These are phyloP conservation scores for Phenganax marumi DNA, from an alignment of 92 coral and sea anemone genomes.

Conservation along the genomic window DNA sequence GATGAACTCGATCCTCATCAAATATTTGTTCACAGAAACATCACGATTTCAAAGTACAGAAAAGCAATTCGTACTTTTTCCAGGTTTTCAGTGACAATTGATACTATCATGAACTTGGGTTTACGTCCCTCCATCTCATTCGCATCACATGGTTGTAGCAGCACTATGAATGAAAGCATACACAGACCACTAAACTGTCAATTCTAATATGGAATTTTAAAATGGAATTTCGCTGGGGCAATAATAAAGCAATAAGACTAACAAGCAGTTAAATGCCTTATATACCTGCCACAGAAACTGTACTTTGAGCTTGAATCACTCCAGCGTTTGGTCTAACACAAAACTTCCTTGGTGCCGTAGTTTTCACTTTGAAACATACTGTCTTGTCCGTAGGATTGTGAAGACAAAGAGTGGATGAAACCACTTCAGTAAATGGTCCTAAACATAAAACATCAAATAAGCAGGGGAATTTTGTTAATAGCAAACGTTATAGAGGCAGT, in stretches of 20 bases:
- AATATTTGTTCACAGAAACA: too few relatives aligned
- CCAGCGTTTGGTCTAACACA: conserved; percentile 95
- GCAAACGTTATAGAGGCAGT: too few relatives aligned
- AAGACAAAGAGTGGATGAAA: conserved; percentile 78
- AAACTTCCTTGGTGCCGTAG: conserved; percentile 91
- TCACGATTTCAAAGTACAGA: too few relatives aligned
- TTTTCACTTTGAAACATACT: conserved; percentile 89
- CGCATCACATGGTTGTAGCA: conserved; percentile 91
- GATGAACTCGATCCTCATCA: too few relatives aligned
- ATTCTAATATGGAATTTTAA: too few relatives aligned
- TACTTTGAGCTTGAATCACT: conserved; percentile 66
- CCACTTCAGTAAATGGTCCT: conserved; percentile 91
- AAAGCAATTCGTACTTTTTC: conserved; percentile 64
- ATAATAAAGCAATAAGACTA: too few relatives aligned
- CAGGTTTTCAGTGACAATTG: conserved; percentile 77
- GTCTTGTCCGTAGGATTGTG: conserved; percentile 77
- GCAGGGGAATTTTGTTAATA: too few relatives aligned
- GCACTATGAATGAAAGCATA: conserved; percentile 48
- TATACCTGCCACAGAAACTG: conserved; percentile 92
- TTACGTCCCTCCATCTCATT: conserved; percentile 87
- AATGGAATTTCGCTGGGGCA: too few relatives aligned
- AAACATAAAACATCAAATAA: not conserved
- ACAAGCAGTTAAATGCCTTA: too few relatives aligned
- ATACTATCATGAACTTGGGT: conserved; percentile 93
- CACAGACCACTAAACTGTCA: too few relatives aligned